Evolutionary conservation across 2,113 vertebrate genomes (phyloP).

Genomic region (Cryptomyrus ogoouensis): DNA sequence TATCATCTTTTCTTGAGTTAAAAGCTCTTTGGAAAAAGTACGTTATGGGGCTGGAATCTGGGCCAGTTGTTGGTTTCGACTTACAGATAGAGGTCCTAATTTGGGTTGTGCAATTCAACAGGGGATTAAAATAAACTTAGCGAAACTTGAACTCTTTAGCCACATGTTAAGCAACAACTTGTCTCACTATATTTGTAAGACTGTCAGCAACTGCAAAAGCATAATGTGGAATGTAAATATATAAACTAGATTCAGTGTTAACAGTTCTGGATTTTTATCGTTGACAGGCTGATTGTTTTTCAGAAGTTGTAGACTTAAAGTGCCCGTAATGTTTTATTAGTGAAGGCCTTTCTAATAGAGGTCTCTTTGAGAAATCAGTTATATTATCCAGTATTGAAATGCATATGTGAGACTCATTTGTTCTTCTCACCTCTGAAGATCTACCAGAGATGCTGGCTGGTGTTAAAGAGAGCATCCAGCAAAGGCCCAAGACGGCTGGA

Average conservation of each 20-base stretch:
- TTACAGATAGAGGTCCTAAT: constrained; percentile 18
- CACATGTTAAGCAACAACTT: background rate
- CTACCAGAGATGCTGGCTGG: constrained; percentile 75
- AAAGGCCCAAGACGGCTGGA: constrained; percentile 76
- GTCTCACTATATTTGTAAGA: background rate
- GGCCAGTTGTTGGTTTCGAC: constrained; percentile 9
- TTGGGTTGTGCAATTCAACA: constrained; percentile 19
- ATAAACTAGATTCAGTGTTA: background rate
- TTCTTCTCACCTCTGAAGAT: constrained; percentile 51
- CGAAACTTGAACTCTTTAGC: constrained; percentile 17
- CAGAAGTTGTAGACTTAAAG: background rate
- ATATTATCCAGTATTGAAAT: background rate
- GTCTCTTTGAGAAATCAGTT: background rate
- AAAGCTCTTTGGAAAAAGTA: background rate
- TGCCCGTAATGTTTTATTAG: background rate
- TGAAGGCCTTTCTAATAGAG: background rate
- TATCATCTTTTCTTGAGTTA: background rate
- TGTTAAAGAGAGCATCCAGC: constrained; percentile 77
- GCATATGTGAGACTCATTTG: background rate
- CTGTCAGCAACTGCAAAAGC: background rate
- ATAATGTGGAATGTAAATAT: background rate
- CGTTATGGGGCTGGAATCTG: background rate
- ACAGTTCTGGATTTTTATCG: background rate
- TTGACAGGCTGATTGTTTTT: background rate
- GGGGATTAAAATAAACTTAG: constrained; percentile 25